Percentiles rank a stretch among this genome's conserved stretches.
Evolutionary conservation across 2,888 invertebrate genomes (phyloP).

Genomic region (Synanthedon tipuliformis): DNA sequence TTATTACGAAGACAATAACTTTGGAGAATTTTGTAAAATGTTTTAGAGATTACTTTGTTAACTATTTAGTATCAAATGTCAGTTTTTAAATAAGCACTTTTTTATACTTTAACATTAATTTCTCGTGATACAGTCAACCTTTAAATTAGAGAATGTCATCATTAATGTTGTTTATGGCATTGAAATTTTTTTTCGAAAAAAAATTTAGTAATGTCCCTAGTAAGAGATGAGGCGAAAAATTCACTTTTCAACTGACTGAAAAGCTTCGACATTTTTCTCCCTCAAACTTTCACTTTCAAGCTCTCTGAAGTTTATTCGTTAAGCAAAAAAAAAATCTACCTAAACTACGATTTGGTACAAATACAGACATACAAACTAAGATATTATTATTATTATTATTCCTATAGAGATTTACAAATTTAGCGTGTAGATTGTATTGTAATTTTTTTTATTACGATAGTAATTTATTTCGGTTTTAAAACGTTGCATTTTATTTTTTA

Average conservation of each 20-base stretch:
- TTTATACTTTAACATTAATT: too few species aligned
- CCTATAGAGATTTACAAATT: conserved; percentile 31
- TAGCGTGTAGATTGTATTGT: conserved; percentile 29
- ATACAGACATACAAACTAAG: conserved; percentile 64
- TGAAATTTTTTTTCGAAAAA: conserved; percentile 46
- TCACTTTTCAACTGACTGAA: conserved; percentile 48
- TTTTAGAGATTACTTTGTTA: neutral
- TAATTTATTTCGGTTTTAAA: conserved; percentile 57
- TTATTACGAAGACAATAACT: neutral
- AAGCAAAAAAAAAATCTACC: conserved; percentile 32
- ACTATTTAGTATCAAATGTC: too few species aligned
- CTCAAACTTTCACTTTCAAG: conserved; percentile 20
- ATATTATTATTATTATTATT: conserved; percentile 41
- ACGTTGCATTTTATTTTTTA: conserved; percentile 42
- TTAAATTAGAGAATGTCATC: too few species aligned
- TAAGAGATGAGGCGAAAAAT: conserved; percentile 30
- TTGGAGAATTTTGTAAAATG: neutral
- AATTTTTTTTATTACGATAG: conserved; percentile 28
- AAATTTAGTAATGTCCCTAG: conserved; percentile 54
- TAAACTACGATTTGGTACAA: conserved; percentile 61
- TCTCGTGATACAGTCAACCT: too few species aligned
- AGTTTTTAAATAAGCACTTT: too few species aligned
- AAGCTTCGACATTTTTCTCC: conserved; percentile 41
- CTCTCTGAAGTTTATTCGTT: conserved; percentile 36
- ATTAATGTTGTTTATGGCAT: conserved; percentile 26